Percentiles rank a stretch among this genome's conserved stretches.
Conservation (phyloP, 2,113 vertebrate species). For the Dipodomys stephensi region DNA sequence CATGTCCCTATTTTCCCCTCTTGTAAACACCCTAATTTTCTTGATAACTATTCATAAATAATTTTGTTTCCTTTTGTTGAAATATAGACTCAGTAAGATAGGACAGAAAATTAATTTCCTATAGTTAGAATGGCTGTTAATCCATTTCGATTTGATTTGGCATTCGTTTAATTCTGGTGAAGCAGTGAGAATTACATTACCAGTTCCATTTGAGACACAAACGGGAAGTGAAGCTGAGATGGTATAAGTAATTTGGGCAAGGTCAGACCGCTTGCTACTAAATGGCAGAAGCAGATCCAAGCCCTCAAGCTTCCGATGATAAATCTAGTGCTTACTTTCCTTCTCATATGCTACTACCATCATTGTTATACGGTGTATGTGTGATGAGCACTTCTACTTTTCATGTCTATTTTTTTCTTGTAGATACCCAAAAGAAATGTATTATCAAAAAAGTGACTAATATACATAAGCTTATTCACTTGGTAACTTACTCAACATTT, state of each 20-base stretch:
- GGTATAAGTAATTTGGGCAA: conserved; percentile 3
- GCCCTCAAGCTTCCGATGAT: neutral
- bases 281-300: neutral
- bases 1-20: neutral
- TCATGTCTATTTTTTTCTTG: neutral
- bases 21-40: neutral
- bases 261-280: neutral
- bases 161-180: conserved; percentile 27
- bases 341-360: neutral
- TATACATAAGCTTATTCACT: neutral
- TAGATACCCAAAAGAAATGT: neutral
- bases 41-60: conserved; percentile 28
- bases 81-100: conserved; percentile 5
- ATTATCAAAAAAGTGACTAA: neutral
- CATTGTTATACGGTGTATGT: neutral
- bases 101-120: conserved; percentile 3
- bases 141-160: conserved; percentile 21
- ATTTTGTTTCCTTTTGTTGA: neutral
- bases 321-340: neutral
- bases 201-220: neutral
- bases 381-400: neutral
- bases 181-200: neutral
- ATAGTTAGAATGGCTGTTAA: conserved; percentile 6
- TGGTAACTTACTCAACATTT: neutral
- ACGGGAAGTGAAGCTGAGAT: neutral